Evolutionary conservation across 1,140 invertebrate genomes (phyloP).

Genomic region (Trachymyrmex cornetzi): DNA sequence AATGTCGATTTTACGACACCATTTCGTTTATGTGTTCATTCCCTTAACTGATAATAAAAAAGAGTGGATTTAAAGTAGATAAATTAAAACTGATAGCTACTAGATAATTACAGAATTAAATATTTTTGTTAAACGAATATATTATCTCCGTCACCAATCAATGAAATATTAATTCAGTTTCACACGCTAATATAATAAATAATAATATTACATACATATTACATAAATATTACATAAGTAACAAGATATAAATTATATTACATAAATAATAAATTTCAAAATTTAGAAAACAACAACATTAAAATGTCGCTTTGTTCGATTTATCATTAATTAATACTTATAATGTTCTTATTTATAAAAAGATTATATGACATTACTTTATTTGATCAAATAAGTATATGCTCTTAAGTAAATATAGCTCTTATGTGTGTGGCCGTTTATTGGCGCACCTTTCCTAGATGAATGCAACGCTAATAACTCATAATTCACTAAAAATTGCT

Average conservation of each 20-base stretch:
- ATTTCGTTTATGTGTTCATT: constrained; percentile 11
- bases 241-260: not conserved
- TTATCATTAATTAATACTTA: not conserved
- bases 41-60: not conserved
- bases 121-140: not conserved
- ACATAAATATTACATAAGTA: too few relatives aligned
- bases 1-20: constrained; percentile 19
- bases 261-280: not conserved
- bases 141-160: not conserved
- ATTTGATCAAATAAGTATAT: not conserved
- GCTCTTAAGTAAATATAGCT: not conserved
- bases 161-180: not conserved
- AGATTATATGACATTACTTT: not conserved
- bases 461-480: constrained; percentile 7
- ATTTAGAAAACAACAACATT: not conserved
- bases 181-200: not conserved
- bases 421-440: not conserved
- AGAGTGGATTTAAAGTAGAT: not conserved
- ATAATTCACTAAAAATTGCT: constrained; percentile 4
- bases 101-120: not conserved
- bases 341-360: not conserved
- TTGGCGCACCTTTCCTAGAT: not conserved
- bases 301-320: not conserved
- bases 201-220: too few relatives aligned
- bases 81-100: not conserved